Conservation (phyloP, 2,113 vertebrate species). For the Phalacrocorax aristotelis region DNA sequence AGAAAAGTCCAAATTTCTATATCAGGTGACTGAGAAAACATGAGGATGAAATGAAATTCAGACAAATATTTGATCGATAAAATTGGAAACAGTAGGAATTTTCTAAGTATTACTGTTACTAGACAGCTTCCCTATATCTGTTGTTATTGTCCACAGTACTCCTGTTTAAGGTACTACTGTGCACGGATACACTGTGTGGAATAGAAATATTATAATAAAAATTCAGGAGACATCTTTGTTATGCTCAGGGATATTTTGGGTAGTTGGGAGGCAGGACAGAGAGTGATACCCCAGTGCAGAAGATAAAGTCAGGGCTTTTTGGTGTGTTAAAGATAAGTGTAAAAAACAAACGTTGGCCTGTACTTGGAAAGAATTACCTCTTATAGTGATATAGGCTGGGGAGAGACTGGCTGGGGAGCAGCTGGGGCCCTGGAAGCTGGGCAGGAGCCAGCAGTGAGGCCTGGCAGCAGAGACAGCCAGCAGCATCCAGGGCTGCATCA, state of each 20-base stretch:
- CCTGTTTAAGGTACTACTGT: neutral
- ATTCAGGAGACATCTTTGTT: neutral
- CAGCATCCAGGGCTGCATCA: neutral
- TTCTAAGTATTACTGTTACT: neutral
- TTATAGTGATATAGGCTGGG: rapidly evolving
- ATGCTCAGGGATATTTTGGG: neutral
- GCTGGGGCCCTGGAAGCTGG: neutral
- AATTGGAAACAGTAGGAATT: neutral
- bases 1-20: neutral
- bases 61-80: neutral
- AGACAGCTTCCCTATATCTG: neutral
- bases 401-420: neutral
- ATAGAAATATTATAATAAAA: neutral
- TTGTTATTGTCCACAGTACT: neutral
- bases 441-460: neutral
- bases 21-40: neutral
- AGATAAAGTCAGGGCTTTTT: neutral
- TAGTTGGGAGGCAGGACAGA: neutral
- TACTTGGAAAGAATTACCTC: neutral
- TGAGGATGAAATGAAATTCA: neutral
- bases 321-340: neutral
- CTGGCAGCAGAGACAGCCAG: neutral
- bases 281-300: neutral
- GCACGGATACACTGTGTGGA: neutral
- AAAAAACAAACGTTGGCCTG: neutral